Base-by-base conservation (phyloP, 2,888 invertebrate genomes). In the Epinotia ramella region DNA sequence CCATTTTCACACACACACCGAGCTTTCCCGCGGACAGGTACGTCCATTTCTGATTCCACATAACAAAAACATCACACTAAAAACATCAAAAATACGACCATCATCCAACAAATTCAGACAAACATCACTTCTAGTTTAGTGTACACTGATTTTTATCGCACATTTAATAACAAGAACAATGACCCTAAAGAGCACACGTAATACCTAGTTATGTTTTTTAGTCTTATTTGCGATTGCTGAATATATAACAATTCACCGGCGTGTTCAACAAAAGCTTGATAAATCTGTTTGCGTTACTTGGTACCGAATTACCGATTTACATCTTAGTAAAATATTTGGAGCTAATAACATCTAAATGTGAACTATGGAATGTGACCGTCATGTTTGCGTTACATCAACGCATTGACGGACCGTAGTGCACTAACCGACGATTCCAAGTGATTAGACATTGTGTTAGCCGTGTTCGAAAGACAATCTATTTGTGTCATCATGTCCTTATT, bases 361-460 rank as follows among this genome's bases (percentile, higher is more conserved):
- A 88, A 87, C 88, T 83, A 75, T 88, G 90, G 93, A 94, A 92
- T 93, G 93, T 91, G 92, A 87, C 90, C 91, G 92, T 93, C 94
- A 91, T 94, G 93, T 94, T 94, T 94, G 90, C 84, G 91, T 94
- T 94, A 94, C 93, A 94, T 92, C 92, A 91, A 93, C 89, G 87
- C 85, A 85, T 84, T 85, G 84, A 85, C 84, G 81, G 84, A 88
- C 86, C 85, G 89, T 84, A 79, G 81, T 79, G 81, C 81, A 81
- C 79, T 76, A 79, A 84, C 82, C 84, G 88, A 88, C 86, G 82
- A 84, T 78, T 83, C 82, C 81, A 79, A 83, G 81, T 87, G 86
- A 89, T 91, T 88, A 86, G 83, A 86, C 81, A 81, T 83, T 84
- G 85, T 87, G 84, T 82, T 87, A 87, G 83, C 82, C 84, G 83